Percentiles rank a stretch among this genome's conserved stretches.
phyloP scores from a whole-genome alignment of 2,113 vertebrate genomes.

The Siphamia tubifer region DNA sequence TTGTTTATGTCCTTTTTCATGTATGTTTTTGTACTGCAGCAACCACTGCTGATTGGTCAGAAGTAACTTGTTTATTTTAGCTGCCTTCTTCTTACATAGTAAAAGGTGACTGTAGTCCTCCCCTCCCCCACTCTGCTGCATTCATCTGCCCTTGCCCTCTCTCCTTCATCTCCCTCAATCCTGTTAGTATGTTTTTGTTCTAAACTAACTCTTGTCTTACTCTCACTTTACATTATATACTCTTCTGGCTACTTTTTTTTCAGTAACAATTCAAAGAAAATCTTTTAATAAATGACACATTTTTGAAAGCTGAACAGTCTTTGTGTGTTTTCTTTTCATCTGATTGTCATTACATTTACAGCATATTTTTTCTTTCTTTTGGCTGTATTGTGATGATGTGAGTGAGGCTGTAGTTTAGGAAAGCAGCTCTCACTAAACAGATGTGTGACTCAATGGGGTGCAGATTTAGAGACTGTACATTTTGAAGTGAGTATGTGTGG shows the following conservation, averaged over 20 bases:
- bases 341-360: background rate
- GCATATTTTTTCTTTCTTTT: background rate
- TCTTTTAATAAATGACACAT: slow-evolving; percentile 78
- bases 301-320: slow-evolving; percentile 51
- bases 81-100: slow-evolving; percentile 60
- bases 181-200: slow-evolving; percentile 37
- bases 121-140: slow-evolving; percentile 40
- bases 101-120: slow-evolving; percentile 50
- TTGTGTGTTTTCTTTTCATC: background rate
- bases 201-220: slow-evolving; percentile 25
- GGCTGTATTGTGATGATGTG: background rate
- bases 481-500: slow-evolving; percentile 31
- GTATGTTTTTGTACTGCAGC: slow-evolving; percentile 71
- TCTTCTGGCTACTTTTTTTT: slow-evolving; percentile 58
- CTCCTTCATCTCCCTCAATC: slow-evolving; percentile 41
- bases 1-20: slow-evolving; percentile 44
- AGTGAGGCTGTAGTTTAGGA: background rate
- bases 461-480: slow-evolving; percentile 61
- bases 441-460: slow-evolving; percentile 63
- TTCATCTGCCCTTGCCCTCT: slow-evolving; percentile 37
- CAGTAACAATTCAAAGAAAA: slow-evolving; percentile 48
- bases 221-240: slow-evolving; percentile 41
- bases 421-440: slow-evolving; percentile 46
- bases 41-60: slow-evolving; percentile 57
- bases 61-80: slow-evolving; percentile 62